Evolutionary conservation across 2,888 invertebrate genomes (phyloP).

Genomic region (Xestia sexstrigata): DNA sequence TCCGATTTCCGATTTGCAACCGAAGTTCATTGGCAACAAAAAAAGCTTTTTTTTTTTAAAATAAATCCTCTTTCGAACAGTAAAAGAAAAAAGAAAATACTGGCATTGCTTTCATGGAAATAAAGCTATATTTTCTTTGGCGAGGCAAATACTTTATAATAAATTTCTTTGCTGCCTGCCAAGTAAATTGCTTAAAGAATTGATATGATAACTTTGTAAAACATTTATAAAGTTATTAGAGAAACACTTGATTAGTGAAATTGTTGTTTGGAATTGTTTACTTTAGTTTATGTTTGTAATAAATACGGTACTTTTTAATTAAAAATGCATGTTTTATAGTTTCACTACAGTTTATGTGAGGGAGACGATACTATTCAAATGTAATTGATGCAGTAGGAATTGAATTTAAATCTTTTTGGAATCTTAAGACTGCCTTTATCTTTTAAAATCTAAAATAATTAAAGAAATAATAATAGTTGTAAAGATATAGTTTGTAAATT

Average conservation of each 20-base stretch:
- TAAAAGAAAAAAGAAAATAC: constrained; percentile 40
- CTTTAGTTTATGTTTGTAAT: not conserved
- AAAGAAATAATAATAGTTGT: not conserved
- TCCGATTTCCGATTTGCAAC: constrained; percentile 33
- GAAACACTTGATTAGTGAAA: constrained; percentile 19
- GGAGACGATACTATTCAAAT: not conserved
- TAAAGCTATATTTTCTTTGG: constrained; percentile 24
- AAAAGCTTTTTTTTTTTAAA: not conserved
- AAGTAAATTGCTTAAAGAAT: constrained; percentile 34
- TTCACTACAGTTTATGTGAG: not conserved
- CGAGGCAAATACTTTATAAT: constrained; percentile 31
- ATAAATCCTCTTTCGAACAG: constrained; percentile 26
- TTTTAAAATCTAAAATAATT: not conserved
- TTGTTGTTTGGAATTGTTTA: constrained; percentile 12
- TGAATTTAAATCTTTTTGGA: not conserved
- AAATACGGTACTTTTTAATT: not conserved
- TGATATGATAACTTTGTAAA: constrained; percentile 32
- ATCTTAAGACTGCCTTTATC: not conserved
- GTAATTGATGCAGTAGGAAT: no score
- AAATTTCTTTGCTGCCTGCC: constrained; percentile 40
- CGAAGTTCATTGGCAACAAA: constrained; percentile 7
- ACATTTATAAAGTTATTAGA: constrained; percentile 23
- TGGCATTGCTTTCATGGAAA: constrained; percentile 30
- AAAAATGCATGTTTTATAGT: not conserved
- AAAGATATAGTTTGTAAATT: not conserved